Conservation (phyloP, 2,797 vertebrate genomes). For the Tachyglossus aculeatus region DNA sequence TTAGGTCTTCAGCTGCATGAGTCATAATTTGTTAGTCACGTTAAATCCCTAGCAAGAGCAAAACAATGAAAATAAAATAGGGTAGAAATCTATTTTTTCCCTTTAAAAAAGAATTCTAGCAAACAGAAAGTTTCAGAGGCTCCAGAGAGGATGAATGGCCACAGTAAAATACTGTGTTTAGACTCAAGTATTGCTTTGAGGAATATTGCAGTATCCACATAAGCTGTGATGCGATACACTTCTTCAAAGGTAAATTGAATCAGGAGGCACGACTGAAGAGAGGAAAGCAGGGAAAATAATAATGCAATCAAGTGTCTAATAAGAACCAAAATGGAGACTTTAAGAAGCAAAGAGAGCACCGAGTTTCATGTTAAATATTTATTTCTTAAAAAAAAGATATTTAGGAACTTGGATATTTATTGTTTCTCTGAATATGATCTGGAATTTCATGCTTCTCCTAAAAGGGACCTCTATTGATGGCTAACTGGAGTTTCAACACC, state of each 20-base stretch:
- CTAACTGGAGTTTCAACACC: no score
- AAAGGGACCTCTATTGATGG: no score
- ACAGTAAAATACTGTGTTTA: neutral
- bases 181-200: neutral
- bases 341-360: no score
- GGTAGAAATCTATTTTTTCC: constrained; percentile 24
- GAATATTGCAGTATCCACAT: neutral
- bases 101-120: constrained; percentile 1
- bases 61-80: constrained; percentile 43
- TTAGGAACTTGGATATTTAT: no score
- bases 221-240: no score
- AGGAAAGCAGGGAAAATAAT: neutral
- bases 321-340: no score
- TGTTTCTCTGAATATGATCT: no score
- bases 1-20: constrained; percentile 34
- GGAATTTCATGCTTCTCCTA: no score
- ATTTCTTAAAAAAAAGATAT: no score
- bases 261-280: neutral
- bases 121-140: neutral
- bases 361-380: no score
- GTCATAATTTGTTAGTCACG: constrained; percentile 52
- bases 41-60: constrained; percentile 17
- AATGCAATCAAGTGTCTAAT: neutral
- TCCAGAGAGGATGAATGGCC: neutral
- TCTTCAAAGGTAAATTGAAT: neutral